Percentiles rank a stretch among this genome's conserved stretches.
phyloP scores from a whole-genome alignment of 2,888 invertebrate genomes.

The Athalia rosae region DNA sequence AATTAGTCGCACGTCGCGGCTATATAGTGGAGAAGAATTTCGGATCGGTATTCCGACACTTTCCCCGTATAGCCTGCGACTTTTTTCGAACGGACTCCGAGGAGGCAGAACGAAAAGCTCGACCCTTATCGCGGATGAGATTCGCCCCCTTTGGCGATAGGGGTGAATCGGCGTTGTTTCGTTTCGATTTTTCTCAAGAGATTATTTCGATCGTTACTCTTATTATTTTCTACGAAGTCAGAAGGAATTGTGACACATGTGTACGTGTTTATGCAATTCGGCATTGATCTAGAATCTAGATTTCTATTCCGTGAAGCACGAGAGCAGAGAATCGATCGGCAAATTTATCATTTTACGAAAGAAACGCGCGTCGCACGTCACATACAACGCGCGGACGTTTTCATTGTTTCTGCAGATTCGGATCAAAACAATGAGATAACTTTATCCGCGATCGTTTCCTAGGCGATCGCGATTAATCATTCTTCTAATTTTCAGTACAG shows the following conservation, averaged over 20 bases:
- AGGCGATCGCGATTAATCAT: constrained; percentile 3
- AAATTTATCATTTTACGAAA: neutral
- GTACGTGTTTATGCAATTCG: neutral
- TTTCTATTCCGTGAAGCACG: constrained; percentile 9
- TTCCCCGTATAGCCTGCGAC: neutral
- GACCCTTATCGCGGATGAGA: too few species aligned
- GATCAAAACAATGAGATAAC: neutral
- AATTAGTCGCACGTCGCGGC: constrained; percentile 34
- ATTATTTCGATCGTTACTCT: neutral
- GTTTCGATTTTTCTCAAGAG: too few species aligned
- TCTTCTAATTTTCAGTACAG: neutral
- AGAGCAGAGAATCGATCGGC: neutral
- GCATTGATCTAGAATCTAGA: constrained; percentile 32
- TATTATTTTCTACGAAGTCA: neutral
- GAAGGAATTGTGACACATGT: neutral
- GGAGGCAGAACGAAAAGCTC: too few species aligned
- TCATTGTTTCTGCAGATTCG: too few species aligned
- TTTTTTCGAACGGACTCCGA: too few species aligned
- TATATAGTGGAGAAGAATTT: constrained; percentile 27
- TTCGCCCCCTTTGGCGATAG: too few species aligned
- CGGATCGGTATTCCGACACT: constrained; percentile 15
- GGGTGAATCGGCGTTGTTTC: too few species aligned
- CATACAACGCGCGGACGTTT: too few species aligned
- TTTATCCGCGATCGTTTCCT: neutral
- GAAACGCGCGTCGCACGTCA: neutral